phyloP scores from a whole-genome alignment of 2,113 vertebrate species.

The Burhinus bistriatus region DNA sequence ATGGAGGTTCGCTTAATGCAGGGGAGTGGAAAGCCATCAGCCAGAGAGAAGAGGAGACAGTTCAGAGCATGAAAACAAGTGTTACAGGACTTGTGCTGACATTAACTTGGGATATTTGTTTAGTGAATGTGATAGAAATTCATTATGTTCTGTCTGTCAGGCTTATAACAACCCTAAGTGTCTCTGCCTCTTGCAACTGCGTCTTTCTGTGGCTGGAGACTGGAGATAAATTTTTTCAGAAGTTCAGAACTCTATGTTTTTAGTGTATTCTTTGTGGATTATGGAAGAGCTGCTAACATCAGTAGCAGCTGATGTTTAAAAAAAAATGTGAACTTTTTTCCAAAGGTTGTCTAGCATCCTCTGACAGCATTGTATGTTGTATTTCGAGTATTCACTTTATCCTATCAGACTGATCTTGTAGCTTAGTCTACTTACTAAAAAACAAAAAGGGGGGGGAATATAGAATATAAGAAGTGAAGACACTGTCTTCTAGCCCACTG shows the following conservation, averaged over 20 bases:
- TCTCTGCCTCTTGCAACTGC: not conserved
- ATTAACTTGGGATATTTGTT: not conserved
- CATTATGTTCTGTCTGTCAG: not conserved
- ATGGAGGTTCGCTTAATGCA: not conserved
- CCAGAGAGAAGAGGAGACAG: not conserved
- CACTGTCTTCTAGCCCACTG: not conserved
- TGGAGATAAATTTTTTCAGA: not conserved
- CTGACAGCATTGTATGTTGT: not conserved
- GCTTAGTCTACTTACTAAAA: not conserved
- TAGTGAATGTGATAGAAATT: not conserved
- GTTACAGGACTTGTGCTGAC: not conserved
- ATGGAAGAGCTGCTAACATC: not conserved
- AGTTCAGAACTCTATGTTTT: not conserved
- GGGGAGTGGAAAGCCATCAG: not conserved
- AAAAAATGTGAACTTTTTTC: no score
- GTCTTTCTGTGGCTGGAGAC: not conserved
- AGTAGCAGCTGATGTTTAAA: not conserved
- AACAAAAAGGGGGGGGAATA: not conserved
- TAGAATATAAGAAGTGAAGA: not conserved
- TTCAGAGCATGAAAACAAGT: not conserved
- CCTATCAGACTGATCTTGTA: not conserved
- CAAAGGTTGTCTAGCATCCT: not conserved
- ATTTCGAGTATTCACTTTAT: not conserved
- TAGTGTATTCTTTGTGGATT: not conserved
- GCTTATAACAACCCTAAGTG: not conserved